phyloP scores from a whole-genome alignment of 1,140 invertebrate species.

The Antheraea pernyi region DNA sequence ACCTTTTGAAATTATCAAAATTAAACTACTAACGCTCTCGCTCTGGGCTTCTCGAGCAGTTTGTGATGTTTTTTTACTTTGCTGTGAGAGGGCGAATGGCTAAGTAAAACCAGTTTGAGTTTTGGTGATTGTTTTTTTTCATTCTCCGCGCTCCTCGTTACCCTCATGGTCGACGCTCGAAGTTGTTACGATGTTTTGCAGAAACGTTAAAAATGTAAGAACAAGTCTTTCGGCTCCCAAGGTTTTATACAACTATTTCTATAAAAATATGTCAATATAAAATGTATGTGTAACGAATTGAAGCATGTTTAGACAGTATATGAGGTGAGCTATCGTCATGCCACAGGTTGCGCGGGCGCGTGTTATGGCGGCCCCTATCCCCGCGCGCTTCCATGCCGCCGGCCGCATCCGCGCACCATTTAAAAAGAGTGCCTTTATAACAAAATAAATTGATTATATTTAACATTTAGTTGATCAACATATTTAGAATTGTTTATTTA shows the following conservation, averaged over 20 bases:
- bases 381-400: constrained; percentile 57
- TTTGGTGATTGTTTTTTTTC: constrained; percentile 72
- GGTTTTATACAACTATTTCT: constrained; percentile 48
- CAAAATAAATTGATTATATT: constrained; percentile 73
- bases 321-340: constrained; percentile 27
- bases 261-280: constrained; percentile 46
- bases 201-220: constrained; percentile 52
- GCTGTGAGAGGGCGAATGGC: constrained; percentile 54
- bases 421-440: constrained; percentile 68
- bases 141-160: constrained; percentile 40
- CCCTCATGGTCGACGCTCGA: constrained; percentile 9
- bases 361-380: constrained; percentile 35
- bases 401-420: constrained; percentile 33
- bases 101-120: constrained; percentile 64
- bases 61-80: constrained; percentile 64
- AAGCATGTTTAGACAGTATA: constrained; percentile 42
- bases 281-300: constrained; percentile 28
- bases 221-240: constrained; percentile 56
- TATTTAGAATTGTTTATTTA: constrained; percentile 75
- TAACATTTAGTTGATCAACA: constrained; percentile 76
- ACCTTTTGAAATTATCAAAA: constrained; percentile 44
- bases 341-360: constrained; percentile 25
- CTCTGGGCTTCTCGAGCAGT: constrained; percentile 40
- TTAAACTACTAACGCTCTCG: constrained; percentile 36
- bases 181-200: constrained; percentile 29